Evolutionary conservation across 35 echinoderm and acorn worm species (phyloP).

Genomic region (Holothuria glaberrima): DNA sequence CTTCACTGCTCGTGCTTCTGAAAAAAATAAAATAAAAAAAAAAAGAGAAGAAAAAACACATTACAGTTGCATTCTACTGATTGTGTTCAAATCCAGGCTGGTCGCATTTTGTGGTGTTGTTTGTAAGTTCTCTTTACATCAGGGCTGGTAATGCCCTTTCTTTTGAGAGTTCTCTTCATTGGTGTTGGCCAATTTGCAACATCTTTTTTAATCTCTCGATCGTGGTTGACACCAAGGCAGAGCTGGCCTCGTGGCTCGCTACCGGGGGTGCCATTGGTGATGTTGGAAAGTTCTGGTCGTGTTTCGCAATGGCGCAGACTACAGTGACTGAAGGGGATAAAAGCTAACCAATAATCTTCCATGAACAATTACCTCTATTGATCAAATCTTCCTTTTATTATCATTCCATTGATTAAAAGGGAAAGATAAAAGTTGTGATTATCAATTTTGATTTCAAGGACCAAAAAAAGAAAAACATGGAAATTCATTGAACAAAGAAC

Average conservation of each 20-base stretch:
- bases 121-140: slow-evolving; percentile 38
- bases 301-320: slow-evolving; percentile 30
- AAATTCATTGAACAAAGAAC: too few relatives aligned
- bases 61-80: too few relatives aligned
- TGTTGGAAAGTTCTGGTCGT: slow-evolving; percentile 77
- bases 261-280: slow-evolving; percentile 58
- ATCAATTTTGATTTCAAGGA: too few relatives aligned
- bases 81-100: slow-evolving; percentile 37
- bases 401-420: too few relatives aligned
- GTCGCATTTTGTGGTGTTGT: slow-evolving; percentile 19
- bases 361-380: too few relatives aligned
- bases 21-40: too few relatives aligned
- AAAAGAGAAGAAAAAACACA: too few relatives aligned
- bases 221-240: slow-evolving; percentile 53
- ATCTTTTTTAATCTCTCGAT: background rate
- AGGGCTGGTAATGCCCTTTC: slow-evolving; percentile 45
- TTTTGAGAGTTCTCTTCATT: slow-evolving; percentile 51
- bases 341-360: too few relatives aligned
- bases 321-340: slow-evolving; percentile 13
- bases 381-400: too few relatives aligned
- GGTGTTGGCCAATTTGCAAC: slow-evolving; percentile 38
- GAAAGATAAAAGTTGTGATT: too few relatives aligned
- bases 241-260: slow-evolving; percentile 65
- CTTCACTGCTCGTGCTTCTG: background rate
- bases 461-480: too few relatives aligned